Evolutionary conservation across 2,797 vertebrate species (phyloP).

Genomic region (Acanthurus tractus): DNA sequence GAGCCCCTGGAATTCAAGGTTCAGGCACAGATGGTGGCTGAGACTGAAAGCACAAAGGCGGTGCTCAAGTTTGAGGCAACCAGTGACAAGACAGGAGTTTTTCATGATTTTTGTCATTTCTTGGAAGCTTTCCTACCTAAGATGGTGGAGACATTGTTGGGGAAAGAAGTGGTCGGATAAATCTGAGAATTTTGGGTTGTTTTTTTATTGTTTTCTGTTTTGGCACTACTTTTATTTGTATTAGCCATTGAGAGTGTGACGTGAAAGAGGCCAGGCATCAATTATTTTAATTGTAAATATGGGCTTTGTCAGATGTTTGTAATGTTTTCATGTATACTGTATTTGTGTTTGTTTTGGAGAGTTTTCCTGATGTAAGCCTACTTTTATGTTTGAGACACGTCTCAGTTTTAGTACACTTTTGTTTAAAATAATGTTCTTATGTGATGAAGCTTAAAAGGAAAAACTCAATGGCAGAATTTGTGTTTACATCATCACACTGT

Average conservation of each 20-base stretch:
- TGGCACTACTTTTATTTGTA: background rate
- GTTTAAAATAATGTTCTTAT: conserved; percentile 32
- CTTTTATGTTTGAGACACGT: conserved; percentile 38
- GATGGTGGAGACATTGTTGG: conserved; percentile 79
- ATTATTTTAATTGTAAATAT: conserved; percentile 14
- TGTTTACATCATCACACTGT: background rate
- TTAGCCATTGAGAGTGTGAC: conserved; percentile 5
- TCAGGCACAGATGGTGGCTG: conserved; percentile 74
- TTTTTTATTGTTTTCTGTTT: conserved; percentile 27
- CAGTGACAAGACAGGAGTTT: conserved; percentile 75
- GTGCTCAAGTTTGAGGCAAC: conserved; percentile 79
- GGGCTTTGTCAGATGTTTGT: conserved; percentile 35
- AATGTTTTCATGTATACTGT: conserved; percentile 19
- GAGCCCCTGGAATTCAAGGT: conserved; percentile 84
- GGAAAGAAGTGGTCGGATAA: conserved; percentile 35
- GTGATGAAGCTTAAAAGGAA: conserved; percentile 3
- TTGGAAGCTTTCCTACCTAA: conserved; percentile 89
- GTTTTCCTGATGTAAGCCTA: conserved; percentile 6
- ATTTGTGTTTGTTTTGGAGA: conserved; percentile 20
- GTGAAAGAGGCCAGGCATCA: conserved; percentile 4
- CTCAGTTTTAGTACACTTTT: conserved; percentile 35
- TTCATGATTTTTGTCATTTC: conserved; percentile 92
- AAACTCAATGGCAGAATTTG: conserved; percentile 13
- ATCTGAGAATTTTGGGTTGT: background rate
- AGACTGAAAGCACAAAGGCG: conserved; percentile 73